These are phyloP conservation scores for Zeuzera pyrina DNA, from an alignment of 2,888 invertebrate species.

Conservation along the genomic window DNA sequence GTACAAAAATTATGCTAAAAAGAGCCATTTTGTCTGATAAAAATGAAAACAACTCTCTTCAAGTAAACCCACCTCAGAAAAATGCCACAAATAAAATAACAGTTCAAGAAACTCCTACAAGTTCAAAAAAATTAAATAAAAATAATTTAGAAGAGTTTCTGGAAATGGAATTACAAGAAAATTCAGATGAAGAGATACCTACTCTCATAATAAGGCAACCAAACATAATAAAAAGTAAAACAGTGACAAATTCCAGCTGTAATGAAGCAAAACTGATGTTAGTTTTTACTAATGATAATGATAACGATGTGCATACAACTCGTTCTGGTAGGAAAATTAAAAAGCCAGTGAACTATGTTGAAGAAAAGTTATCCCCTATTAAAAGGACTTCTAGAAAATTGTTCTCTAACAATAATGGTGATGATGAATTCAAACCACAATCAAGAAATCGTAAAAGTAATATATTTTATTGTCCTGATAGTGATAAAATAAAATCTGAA, in stretches of 20 bases:
- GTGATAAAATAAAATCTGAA: background rate
- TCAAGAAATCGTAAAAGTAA: background rate
- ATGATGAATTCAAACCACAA: constrained; percentile 42
- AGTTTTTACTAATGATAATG: constrained; percentile 38
- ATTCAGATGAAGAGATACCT: constrained; percentile 57
- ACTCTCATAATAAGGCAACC: constrained; percentile 50
- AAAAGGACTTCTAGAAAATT: constrained; percentile 40
- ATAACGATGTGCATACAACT: constrained; percentile 28
- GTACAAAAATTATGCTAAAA: constrained; percentile 58
- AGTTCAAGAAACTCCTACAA: constrained; percentile 33
- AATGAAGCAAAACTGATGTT: constrained; percentile 51
- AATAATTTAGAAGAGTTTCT: constrained; percentile 43
- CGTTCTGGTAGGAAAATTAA: constrained; percentile 38
- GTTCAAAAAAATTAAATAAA: constrained; percentile 29
- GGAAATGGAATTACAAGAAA: constrained; percentile 53
- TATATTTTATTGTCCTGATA: background rate
- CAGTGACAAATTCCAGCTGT: no score
- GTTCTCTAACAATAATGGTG: constrained; percentile 29
- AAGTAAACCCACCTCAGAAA: constrained; percentile 27
- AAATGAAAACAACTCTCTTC: constrained; percentile 48
- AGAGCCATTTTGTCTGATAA: constrained; percentile 60
- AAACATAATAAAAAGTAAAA: background rate
- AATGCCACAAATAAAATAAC: constrained; percentile 22
- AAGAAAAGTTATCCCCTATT: constrained; percentile 39
- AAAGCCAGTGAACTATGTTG: constrained; percentile 34